Evolutionary conservation across 2,113 vertebrate genomes (phyloP).

Genomic region (Copsychus sechellarum): DNA sequence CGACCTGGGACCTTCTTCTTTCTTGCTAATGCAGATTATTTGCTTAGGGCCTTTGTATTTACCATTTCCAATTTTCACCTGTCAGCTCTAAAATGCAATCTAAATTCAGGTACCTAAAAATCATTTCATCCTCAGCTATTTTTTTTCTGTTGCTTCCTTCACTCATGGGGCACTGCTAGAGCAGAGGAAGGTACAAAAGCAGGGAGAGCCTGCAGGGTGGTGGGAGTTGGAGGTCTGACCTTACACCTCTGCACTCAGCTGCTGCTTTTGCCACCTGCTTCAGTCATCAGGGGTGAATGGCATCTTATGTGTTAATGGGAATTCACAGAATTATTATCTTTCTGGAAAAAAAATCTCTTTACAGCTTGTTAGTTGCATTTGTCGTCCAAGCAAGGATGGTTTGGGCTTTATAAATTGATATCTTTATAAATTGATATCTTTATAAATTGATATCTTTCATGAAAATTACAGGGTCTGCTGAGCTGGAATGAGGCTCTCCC

Average conservation of each 20-base stretch:
- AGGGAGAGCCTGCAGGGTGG: too few species aligned
- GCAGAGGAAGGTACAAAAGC: neutral
- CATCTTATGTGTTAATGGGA: neutral
- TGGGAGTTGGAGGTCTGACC: neutral
- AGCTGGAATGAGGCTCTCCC: neutral
- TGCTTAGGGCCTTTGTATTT: neutral
- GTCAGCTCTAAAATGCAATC: neutral
- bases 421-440: neutral
- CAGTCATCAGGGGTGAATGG: neutral
- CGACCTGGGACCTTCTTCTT: neutral
- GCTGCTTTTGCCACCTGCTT: fast-evolving
- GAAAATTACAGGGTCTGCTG: neutral
- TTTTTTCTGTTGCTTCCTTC: neutral
- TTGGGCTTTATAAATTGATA: neutral
- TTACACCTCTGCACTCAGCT: neutral
- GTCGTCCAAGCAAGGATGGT: neutral
- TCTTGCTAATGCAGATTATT: neutral
- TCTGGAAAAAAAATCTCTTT: neutral
- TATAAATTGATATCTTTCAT: neutral
- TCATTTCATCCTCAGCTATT: neutral
- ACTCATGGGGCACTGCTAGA: neutral
- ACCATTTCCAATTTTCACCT: neutral
- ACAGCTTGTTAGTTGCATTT: neutral
- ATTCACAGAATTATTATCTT: neutral
- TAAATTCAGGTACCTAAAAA: neutral